A percentile compares a stretch with the other conserved stretches of the same genome.
These are phyloP conservation scores for Oreochromis niloticus DNA, from an alignment of 2,113 vertebrate genomes.

Conservation along the genomic window DNA sequence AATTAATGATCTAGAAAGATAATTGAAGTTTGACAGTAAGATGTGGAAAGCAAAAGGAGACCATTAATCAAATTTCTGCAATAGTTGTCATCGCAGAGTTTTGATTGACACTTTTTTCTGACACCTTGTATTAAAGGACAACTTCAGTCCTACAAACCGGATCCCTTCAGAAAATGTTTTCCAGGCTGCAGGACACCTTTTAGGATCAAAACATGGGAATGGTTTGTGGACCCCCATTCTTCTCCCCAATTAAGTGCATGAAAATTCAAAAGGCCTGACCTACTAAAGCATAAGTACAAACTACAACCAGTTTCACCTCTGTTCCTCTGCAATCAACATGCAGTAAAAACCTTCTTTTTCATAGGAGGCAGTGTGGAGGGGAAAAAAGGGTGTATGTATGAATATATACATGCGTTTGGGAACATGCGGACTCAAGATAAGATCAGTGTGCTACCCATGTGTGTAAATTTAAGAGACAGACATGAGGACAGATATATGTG, in stretches of 20 bases:
- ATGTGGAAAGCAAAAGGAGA: constrained; percentile 40
- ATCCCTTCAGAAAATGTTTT: background rate
- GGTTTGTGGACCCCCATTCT: background rate
- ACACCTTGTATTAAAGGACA: background rate
- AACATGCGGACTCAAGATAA: background rate
- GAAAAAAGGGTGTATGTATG: background rate
- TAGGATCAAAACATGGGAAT: background rate
- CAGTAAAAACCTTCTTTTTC: background rate
- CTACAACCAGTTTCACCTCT: background rate
- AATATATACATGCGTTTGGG: background rate
- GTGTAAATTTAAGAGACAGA: background rate
- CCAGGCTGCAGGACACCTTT: background rate
- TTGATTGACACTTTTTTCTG: background rate
- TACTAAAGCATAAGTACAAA: background rate
- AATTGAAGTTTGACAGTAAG: constrained; percentile 50
- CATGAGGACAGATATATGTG: background rate
- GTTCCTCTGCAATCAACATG: background rate
- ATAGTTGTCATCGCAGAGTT: background rate
- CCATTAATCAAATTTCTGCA: constrained; percentile 42
- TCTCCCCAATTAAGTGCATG: background rate
- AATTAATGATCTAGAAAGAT: constrained; percentile 57
- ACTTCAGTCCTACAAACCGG: background rate
- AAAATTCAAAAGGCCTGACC: background rate
- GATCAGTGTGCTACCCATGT: background rate
- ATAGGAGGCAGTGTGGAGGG: background rate